Evolutionary conservation across 1,140 invertebrate genomes (phyloP).

Genomic region (Brachionus koreanus): DNA sequence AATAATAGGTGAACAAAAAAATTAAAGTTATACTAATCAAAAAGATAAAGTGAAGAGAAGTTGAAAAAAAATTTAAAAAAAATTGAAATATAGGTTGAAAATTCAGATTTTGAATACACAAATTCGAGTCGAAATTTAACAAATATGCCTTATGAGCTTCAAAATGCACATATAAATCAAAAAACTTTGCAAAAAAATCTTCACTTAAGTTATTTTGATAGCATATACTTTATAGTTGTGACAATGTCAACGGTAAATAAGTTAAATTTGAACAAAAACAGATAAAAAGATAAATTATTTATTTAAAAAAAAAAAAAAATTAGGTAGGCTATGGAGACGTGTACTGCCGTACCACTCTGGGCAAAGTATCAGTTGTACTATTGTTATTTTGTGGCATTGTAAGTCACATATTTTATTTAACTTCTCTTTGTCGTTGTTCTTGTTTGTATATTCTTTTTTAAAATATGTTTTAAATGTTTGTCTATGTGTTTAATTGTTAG

Average conservation of each 20-base stretch:
- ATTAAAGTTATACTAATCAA: conserved; percentile 44
- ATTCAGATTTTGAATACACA: background rate
- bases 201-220: conserved; percentile 57
- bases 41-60: background rate
- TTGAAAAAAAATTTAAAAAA: background rate
- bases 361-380: conserved; percentile 29
- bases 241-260: conserved; percentile 57
- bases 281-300: background rate
- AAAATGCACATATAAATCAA: background rate
- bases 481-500: conserved; percentile 23
- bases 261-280: background rate
- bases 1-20: too few relatives aligned
- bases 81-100: background rate
- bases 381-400: conserved; percentile 43
- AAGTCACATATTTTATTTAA: conserved; percentile 7
- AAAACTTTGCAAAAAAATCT: background rate
- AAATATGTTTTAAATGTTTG: background rate
- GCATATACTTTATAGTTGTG: conserved; percentile 58
- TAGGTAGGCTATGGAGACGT: conserved; percentile 44
- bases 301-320: background rate
- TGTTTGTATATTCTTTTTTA: background rate
- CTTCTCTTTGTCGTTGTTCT: background rate
- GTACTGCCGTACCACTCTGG: conserved; percentile 16
- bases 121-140: background rate
- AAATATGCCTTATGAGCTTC: background rate